phyloP scores from a whole-genome alignment of 2,888 invertebrate species.

The Trachelus iudaicus region DNA sequence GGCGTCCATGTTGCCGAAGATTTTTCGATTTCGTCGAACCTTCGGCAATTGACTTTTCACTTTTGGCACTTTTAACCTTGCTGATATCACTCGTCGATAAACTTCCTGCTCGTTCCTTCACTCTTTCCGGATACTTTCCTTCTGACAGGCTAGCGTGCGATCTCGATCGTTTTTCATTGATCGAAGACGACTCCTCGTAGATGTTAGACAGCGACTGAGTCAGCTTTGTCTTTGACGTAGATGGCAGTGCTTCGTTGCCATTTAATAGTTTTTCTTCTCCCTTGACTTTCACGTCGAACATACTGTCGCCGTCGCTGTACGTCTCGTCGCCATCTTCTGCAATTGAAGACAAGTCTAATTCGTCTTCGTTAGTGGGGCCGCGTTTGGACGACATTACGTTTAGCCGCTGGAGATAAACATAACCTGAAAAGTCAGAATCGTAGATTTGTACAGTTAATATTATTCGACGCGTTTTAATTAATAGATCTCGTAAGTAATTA shows the following conservation, averaged over 20 bases:
- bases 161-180: constrained; percentile 9
- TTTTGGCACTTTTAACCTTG: constrained; percentile 15
- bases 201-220: constrained; percentile 15
- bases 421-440: constrained; percentile 66
- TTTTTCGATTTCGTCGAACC: constrained; percentile 16
- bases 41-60: constrained; percentile 13
- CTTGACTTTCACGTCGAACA: constrained; percentile 31
- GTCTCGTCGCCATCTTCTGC: constrained; percentile 34
- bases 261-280: constrained; percentile 2
- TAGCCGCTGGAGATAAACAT: constrained; percentile 69
- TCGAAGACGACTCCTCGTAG: constrained; percentile 12
- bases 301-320: constrained; percentile 44
- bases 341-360: constrained; percentile 36
- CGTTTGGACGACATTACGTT: constrained; percentile 58
- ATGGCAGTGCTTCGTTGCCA: constrained; percentile 12
- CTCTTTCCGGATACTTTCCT: constrained; percentile 1
- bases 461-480: neutral
- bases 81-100: constrained; percentile 12
- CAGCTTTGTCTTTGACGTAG: constrained; percentile 9
- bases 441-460: neutral
- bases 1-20: constrained; percentile 9
- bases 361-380: constrained; percentile 23
- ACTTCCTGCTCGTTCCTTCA: constrained; percentile 7
- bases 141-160: constrained; percentile 8
- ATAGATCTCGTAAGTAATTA: constrained; percentile 22